A percentile compares a stretch with the other conserved stretches of the same genome.
Evolutionary conservation across 2,113 vertebrate species (phyloP).

Genomic region (Sorex fumeus): DNA sequence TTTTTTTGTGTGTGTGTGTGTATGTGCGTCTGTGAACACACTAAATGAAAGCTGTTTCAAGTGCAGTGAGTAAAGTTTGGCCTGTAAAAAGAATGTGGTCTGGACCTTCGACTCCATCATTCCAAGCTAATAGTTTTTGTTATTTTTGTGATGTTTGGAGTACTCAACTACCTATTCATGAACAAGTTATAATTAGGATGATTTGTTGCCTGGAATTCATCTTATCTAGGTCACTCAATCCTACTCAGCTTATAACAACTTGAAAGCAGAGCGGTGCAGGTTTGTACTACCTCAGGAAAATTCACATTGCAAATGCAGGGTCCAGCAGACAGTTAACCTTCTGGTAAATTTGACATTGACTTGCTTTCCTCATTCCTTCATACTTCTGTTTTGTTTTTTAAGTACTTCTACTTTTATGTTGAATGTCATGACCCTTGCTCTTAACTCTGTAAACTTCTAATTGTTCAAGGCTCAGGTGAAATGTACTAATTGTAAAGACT

Average conservation of each 20-base stretch:
- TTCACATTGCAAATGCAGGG: background rate
- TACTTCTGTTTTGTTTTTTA: background rate
- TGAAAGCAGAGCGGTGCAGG: background rate
- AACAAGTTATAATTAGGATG: background rate
- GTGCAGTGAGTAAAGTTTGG: background rate
- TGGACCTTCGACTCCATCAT: background rate
- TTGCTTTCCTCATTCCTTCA: background rate
- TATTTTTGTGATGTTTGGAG: constrained; percentile 3
- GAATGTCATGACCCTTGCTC: background rate
- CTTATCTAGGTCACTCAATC: background rate
- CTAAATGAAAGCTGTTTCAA: background rate
- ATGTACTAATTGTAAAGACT: background rate
- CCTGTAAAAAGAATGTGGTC: background rate
- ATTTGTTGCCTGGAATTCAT: background rate
- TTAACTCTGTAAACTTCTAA: background rate
- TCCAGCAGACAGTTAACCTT: background rate
- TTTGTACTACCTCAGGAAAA: constrained; percentile 13
- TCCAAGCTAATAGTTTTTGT: background rate
- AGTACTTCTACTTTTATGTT: background rate
- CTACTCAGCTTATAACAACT: background rate
- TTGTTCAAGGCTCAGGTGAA: background rate
- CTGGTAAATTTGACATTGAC: background rate
- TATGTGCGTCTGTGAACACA: no score
- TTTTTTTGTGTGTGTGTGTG: background rate
- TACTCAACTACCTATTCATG: background rate